Percentiles rank a stretch among this genome's conserved stretches.
Conservation (phyloP, 1,140 invertebrate species). For the Aphis gossypii region DNA sequence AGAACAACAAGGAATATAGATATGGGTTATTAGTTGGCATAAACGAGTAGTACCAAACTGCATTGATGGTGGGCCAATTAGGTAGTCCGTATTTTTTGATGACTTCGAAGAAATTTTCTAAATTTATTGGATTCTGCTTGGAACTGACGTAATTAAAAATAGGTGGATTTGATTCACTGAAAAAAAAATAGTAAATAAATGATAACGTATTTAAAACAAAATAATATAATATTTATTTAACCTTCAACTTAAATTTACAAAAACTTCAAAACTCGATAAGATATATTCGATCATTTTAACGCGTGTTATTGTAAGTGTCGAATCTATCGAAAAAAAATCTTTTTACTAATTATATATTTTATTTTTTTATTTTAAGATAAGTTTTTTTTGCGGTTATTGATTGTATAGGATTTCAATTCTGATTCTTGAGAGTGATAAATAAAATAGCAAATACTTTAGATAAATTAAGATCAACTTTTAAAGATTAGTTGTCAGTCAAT, state of each 20-base stretch:
- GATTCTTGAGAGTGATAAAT: not conserved
- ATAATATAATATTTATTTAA: not conserved
- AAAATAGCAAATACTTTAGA: not conserved
- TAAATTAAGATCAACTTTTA: not conserved
- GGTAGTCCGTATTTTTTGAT: conserved; percentile 55
- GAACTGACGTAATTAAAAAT: conserved; percentile 79
- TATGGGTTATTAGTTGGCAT: conserved; percentile 65
- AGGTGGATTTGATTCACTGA: conserved; percentile 61
- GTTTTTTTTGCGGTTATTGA: not conserved
- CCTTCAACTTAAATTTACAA: not conserved
- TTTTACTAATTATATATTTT: not conserved
- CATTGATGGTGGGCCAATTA: conserved; percentile 64
- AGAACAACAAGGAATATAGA: conserved; percentile 66
- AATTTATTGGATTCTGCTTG: conserved; percentile 73
- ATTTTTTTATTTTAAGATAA: not conserved
- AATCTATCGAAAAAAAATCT: not conserved
- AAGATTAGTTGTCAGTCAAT: not conserved
- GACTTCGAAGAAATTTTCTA: conserved; percentile 67
- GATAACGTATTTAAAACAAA: not conserved
- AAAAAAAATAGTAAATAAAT: not conserved
- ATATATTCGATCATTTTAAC: not conserved
- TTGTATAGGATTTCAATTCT: not conserved
- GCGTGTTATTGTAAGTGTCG: not conserved
- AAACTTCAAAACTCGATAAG: not conserved
- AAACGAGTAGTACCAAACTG: conserved; percentile 69